phyloP scores from a whole-genome alignment of 2,888 invertebrate species.

The Diarsia brunnea region DNA sequence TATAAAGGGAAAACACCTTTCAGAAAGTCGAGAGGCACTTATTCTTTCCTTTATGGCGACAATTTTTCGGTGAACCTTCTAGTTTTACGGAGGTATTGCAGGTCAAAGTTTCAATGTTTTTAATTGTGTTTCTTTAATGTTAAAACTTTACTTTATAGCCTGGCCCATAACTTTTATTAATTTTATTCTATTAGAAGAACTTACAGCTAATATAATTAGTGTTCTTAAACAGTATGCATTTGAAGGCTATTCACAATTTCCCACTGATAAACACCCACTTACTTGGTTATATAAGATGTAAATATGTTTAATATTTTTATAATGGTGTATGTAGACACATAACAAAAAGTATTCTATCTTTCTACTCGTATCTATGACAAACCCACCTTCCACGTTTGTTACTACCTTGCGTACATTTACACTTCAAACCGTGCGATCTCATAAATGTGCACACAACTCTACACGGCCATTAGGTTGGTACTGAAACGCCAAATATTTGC shows the following conservation, averaged over 20 bases:
- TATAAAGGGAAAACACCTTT: no score
- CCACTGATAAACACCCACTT: no score
- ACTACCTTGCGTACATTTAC: constrained; percentile 3
- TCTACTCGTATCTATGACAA: neutral
- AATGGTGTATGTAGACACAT: neutral
- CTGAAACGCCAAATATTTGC: constrained; percentile 76
- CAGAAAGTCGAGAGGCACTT: neutral
- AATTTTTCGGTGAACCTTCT: neutral
- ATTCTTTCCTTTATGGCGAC: neutral
- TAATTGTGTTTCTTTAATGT: no score
- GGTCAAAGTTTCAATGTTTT: no score
- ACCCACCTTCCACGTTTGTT: neutral
- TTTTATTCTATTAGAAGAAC: no score
- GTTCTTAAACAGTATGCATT: no score
- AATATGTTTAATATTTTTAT: neutral
- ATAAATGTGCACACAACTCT: constrained; percentile 8
- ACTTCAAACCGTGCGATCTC: constrained; percentile 20
- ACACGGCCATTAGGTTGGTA: constrained; percentile 60
- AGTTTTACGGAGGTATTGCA: no score
- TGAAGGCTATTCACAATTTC: no score
- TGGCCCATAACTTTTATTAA: no score
- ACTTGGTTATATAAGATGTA: neutral
- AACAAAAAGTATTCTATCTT: neutral
- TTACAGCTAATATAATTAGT: no score
- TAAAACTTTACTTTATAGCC: neutral